Evolutionary conservation across 2,888 invertebrate genomes (phyloP), one percentile per base, ranked within the genome.

Genomic region (Alsophila aescularia): DNA sequence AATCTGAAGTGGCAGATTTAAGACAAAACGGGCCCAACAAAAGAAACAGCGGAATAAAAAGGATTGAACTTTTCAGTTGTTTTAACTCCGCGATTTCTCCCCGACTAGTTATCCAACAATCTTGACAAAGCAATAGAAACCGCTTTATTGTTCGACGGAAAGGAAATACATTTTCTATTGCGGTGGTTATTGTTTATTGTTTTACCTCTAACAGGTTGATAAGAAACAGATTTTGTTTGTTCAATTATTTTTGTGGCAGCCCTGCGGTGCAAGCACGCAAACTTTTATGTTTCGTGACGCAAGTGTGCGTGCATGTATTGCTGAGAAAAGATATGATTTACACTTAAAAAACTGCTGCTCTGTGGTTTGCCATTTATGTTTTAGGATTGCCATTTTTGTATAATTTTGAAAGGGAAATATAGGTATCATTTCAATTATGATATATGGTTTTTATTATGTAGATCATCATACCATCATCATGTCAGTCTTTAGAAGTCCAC

Each of bases 31-130:
- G n/a, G 37, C 2, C 21, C 7, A 43, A 57, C 52, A 57, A 60
- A 57, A 47, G 52, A 43, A 55, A 57, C 53, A 57, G 35, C 52
- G 43, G 52, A 51, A 54, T 58, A 58, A 56, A 53, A 51, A 32
- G 49, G 52, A 43, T 35, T 52, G 14, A 44, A 47, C n/a, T 48
- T 60, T 62, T 58, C 41, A 45, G 55, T 59, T 56, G 49, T 52
- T 57, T 36, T 37, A 35, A 48, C 47, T 45, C 44, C 57, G 52
- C 45, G 44, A 43, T 45, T 16, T 21, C 44, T 55, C 52, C 39
- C 61, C 45, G 58, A 63, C 72, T 73, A 73, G 71, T 73, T 73
- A 29, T 2, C 37, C 39, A 72, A 70, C 72, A 67, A 73, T 73
- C 73, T 73, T 69, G 62, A 71, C 72, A 59, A 67, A 64, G 61